These are phyloP conservation scores for Tortrix viridana DNA, from an alignment of 2,888 invertebrate genomes.

Conservation along the genomic window DNA sequence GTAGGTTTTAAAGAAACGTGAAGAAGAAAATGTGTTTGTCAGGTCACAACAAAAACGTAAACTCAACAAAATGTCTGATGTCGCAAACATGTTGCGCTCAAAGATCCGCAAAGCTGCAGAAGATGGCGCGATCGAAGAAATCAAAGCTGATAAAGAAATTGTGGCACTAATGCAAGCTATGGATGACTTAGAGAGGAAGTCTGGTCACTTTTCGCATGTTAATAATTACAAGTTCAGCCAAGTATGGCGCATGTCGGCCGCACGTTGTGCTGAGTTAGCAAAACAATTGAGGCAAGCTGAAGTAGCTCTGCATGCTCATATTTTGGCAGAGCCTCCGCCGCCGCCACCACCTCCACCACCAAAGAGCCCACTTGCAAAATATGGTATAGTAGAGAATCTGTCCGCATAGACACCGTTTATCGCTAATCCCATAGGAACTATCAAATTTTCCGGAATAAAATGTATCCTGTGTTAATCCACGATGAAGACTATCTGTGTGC, in stretches of 20 bases:
- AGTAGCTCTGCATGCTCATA: conserved; percentile 73
- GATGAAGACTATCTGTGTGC: too few species aligned
- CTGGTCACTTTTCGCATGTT: conserved; percentile 85
- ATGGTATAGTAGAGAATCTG: conserved; percentile 56
- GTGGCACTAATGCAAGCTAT: conserved; percentile 87
- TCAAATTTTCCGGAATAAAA: too few species aligned
- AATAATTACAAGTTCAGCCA: conserved; percentile 86
- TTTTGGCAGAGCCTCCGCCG: conserved; percentile 71
- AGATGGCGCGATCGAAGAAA: conserved; percentile 86
- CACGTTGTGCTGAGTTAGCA: conserved; percentile 56
- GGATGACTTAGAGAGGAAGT: conserved; percentile 88
- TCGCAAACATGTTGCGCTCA: conserved; percentile 86
- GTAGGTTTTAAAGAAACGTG: conserved; percentile 90
- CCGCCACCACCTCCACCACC: conserved; percentile 64
- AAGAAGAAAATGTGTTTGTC: conserved; percentile 93
- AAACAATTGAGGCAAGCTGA: conserved; percentile 65
- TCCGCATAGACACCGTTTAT: too few species aligned
- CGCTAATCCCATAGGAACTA: too few species aligned
- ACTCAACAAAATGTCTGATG: conserved; percentile 90
- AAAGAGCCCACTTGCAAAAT: conserved; percentile 62
- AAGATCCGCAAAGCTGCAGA: conserved; percentile 87
- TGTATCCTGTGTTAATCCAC: too few species aligned
- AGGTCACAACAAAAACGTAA: conserved; percentile 91
- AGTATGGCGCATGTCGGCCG: conserved; percentile 72
- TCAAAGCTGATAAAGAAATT: conserved; percentile 88